phyloP scores from a whole-genome alignment of 2,888 invertebrate species.

The Bellardia bayeri region DNA sequence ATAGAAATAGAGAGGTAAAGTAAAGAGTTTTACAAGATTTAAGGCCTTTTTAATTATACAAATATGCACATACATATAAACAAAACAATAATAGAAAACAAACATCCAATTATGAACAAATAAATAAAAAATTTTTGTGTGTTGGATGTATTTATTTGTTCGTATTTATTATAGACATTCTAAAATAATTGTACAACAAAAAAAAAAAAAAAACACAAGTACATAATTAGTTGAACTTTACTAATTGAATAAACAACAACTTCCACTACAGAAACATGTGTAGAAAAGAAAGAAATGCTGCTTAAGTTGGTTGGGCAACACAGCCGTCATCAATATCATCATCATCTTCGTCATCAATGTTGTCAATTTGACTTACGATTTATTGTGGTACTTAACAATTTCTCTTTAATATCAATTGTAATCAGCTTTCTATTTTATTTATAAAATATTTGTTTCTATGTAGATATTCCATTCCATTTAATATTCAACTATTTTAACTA shows the following conservation, averaged over 20 bases:
- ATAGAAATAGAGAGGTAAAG: neutral
- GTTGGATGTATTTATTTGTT: neutral
- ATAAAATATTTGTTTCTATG: no score
- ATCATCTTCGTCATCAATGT: neutral
- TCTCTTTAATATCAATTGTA: slow-evolving; percentile 11
- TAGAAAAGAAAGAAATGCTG: neutral
- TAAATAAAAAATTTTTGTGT: neutral
- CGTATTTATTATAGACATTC: slow-evolving; percentile 18
- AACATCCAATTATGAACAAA: slow-evolving; percentile 44
- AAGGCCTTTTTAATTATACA: slow-evolving; percentile 53
- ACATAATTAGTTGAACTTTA: slow-evolving; percentile 70
- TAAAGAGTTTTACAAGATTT: neutral
- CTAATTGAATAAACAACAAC: slow-evolving; percentile 67
- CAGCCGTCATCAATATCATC: slow-evolving; percentile 1
- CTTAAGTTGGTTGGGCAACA: slow-evolving; percentile 3
- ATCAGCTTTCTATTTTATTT: neutral
- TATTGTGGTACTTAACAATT: slow-evolving; percentile 28
- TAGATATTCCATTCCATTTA: no score
- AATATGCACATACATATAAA: slow-evolving; percentile 24
- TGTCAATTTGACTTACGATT: slow-evolving; percentile 2
- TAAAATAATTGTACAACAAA: slow-evolving; percentile 28
- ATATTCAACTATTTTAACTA: no score
- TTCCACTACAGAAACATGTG: neutral
- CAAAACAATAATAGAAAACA: slow-evolving; percentile 19
- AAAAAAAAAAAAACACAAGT: slow-evolving; percentile 12